Evolutionary conservation across 2,888 invertebrate genomes (phyloP), one percentile per base, ranked within the genome.

Genomic region (Ptychoptera contaminata): DNA sequence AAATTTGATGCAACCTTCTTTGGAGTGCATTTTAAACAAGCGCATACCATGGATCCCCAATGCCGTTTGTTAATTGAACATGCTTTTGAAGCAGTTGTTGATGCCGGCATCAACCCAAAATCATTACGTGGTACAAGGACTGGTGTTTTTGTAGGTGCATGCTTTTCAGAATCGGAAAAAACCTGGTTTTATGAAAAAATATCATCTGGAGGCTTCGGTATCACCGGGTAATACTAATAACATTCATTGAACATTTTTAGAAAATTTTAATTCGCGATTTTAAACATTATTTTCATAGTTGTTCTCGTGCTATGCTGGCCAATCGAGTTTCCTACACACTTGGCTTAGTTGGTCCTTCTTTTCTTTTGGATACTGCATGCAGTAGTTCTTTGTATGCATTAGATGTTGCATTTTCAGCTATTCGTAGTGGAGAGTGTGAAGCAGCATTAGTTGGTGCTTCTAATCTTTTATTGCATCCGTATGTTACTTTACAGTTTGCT

Each of bases 341-440:
- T 48, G 91, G 91, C 23, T 71, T 88, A 12, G 82, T 81, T 54
- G 92, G 94, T 1, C 93, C 93, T 0, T 90, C 91, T 6, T 86
- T 80, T 66, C 73, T 83, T 1, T 71, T 90, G 9, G 94, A 96
- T 65, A 90, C 93, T 0, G 94, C 94, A 0, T 96, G 94, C 61
- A 91, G 91, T n/a, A 93, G 93, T 45, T 86, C 91, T 8, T 71
- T 92, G 51, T 78, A 85, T 53, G 93, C 92, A 0, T 52, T 94
- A 45, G 88, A 93, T 55, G 80, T 82, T 50, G 87, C 84, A 11
- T 84, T 80, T 60, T 71, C 73, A 40, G 75, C 84, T 0, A 76
- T 92, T 39, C 69, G 82, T 32, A 75, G 76, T 51, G 91, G 88
- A 0, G 76, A 80, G 49, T 90, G 91, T 56, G 92, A 96, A 48